A percentile compares a stretch with the other conserved stretches of the same genome.
Evolutionary conservation across 2,888 invertebrate genomes (phyloP).

Genomic region (Parnassius glacialis): DNA sequence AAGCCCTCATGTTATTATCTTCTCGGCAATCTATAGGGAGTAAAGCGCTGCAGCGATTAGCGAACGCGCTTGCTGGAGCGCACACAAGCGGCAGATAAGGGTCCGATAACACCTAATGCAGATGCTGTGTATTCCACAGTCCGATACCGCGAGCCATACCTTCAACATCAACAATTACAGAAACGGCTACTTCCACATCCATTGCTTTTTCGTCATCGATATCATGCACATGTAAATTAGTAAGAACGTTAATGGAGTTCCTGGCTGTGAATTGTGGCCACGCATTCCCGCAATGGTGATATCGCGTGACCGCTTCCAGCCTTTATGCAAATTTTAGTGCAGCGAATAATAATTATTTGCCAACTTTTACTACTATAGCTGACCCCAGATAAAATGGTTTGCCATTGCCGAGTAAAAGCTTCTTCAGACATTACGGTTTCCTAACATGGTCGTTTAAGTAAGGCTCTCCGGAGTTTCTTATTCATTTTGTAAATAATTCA

Average conservation of each 20-base stretch:
- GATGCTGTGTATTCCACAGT: conserved; percentile 34
- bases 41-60: conserved; percentile 67
- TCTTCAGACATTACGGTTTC: conserved; percentile 22
- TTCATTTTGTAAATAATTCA: conserved; percentile 16
- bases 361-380: conserved; percentile 48
- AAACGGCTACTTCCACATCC: conserved; percentile 41
- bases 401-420: conserved; percentile 20
- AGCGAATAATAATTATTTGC: conserved; percentile 61
- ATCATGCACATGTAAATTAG: conserved; percentile 46
- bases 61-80: conserved; percentile 60
- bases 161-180: conserved; percentile 27
- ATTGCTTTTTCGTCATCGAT: conserved; percentile 49
- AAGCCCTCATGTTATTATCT: conserved; percentile 63
- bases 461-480: conserved; percentile 5
- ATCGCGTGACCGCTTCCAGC: conserved; percentile 47
- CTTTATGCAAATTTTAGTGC: conserved; percentile 58
- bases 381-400: conserved; percentile 22
- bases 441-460: conserved; percentile 23
- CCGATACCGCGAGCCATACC: conserved; percentile 24
- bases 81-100: conserved; percentile 54
- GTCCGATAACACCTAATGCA: conserved; percentile 55
- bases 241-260: conserved; percentile 63
- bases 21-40: conserved; percentile 59
- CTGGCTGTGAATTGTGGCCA: conserved; percentile 40
- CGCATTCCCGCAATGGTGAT: conserved; percentile 28